Conservation (phyloP, 37 sponge, comb jelly and placozoan species). For the Ephydatia muelleri region DNA sequence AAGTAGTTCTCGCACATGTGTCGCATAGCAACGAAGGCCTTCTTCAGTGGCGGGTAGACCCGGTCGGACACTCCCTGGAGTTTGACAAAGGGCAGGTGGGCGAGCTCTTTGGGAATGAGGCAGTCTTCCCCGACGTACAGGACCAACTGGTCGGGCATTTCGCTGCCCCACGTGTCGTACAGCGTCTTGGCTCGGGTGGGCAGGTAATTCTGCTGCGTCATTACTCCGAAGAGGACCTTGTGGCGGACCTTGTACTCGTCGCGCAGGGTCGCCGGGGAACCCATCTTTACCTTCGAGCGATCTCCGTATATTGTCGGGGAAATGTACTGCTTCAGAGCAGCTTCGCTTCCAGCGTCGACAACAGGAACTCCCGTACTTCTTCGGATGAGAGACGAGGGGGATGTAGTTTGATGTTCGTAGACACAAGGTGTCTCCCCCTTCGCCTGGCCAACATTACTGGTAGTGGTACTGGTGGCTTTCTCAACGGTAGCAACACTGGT, state of each 20-base stretch:
- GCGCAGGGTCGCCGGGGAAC: slow-evolving; percentile 1
- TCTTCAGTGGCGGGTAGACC: slow-evolving; percentile 63
- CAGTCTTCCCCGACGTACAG: slow-evolving; percentile 72
- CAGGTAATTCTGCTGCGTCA: slow-evolving; percentile 62
- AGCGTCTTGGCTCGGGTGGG: slow-evolving; percentile 61
- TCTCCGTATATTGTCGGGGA: not conserved
- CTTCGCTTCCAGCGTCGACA: not conserved
- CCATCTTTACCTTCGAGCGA: not conserved
- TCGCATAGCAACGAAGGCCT: slow-evolving; percentile 61
- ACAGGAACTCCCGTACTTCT: not conserved
- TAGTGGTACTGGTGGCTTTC: too few species aligned
- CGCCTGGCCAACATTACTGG: too few species aligned
- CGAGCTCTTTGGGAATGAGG: slow-evolving; percentile 10
- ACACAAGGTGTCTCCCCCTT: not conserved
- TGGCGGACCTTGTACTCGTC: slow-evolving; percentile 43
- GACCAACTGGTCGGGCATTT: slow-evolving; percentile 41
- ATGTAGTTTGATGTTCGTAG: not conserved
- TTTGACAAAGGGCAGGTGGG: slow-evolving; percentile 51
- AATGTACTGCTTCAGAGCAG: not conserved
- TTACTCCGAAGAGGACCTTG: slow-evolving; percentile 56
- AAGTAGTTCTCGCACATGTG: slow-evolving; percentile 69
- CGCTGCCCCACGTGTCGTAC: slow-evolving; percentile 68
- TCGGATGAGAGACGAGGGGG: not conserved
- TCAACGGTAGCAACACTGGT: too few species aligned
- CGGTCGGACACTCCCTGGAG: slow-evolving; percentile 47